Evolutionary conservation across 2,888 invertebrate genomes (phyloP), one percentile per base, ranked within the genome.

Genomic region (Amorpha juglandis): DNA sequence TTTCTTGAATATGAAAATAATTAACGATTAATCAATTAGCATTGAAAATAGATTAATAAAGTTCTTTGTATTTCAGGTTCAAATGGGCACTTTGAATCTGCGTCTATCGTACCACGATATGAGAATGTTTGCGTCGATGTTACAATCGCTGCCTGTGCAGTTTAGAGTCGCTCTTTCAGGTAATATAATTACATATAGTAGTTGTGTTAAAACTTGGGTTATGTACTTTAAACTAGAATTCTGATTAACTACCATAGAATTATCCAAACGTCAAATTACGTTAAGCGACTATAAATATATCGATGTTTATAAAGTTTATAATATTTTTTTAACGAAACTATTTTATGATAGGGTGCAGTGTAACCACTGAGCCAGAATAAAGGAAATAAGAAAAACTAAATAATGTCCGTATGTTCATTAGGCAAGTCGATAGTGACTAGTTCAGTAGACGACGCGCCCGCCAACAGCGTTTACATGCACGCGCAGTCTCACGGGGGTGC

Each of bases 71-170:
- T 66, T 65, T 19, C 89, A 95, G 92, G 89, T 97, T 12, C 95
- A 96, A 65, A 89, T 96, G 74, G 96, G 96, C 66, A 96, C 96
- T 53, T 86, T 99, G 67, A 97, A 95, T 79, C 94, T 99, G 27
- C 95, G 99, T 1, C 89, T 99, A 21, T 99, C 98, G 0, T 99
- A 99, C 84, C 96, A 98, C 83, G 99, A 99, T 88, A 96, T 98
- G 88, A 95, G 97, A 68, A 97, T 99, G 95, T 98, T 99, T 83
- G 94, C 96, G 35, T 95, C 97, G 77, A 98, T 99, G 95, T 87
- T 98, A 70, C 96, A 97, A 76, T 97, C 98, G 0, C 89, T 99
- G 74, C 98, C 98, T 0, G 95, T 96, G 74, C 98, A 98, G 84
- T 95, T 96, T 21, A 84, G 95, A 47, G 94, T 94, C 62, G 95